These are phyloP conservation scores for Hippocampus guttulatus DNA, from an alignment of 2,113 vertebrate genomes.

Conservation along the genomic window DNA sequence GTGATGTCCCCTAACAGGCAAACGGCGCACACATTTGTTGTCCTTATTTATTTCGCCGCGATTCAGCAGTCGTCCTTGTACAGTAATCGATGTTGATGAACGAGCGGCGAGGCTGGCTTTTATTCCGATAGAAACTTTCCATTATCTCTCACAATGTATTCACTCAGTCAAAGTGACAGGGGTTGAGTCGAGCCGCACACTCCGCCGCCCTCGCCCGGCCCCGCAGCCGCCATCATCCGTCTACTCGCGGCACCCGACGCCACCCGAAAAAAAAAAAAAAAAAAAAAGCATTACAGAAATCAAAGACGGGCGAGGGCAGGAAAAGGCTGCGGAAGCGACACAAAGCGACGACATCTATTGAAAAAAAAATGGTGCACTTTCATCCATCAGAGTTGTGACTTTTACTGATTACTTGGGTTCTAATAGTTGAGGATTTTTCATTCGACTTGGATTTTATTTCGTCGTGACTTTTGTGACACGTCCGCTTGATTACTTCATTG, in stretches of 20 bases:
- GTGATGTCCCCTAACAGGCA: slow-evolving; percentile 63
- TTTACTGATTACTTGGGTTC: too few species aligned
- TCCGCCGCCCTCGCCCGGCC: slow-evolving; percentile 75
- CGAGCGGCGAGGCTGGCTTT: slow-evolving; percentile 86
- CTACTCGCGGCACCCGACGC: slow-evolving; percentile 15
- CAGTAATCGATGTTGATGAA: slow-evolving; percentile 92
- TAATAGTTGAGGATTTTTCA: too few species aligned
- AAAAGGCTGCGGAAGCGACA: slow-evolving; percentile 60
- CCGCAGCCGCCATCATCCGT: slow-evolving; percentile 69
- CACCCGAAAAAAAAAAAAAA: slow-evolving; percentile 25
- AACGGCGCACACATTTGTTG: slow-evolving; percentile 66
- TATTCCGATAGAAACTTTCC: slow-evolving; percentile 94
- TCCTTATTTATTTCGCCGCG: slow-evolving; percentile 63
- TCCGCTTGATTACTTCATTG: too few species aligned
- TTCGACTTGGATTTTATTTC: too few species aligned
- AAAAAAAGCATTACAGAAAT: neutral
- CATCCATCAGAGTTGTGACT: slow-evolving; percentile 41
- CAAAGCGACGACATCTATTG: slow-evolving; percentile 48
- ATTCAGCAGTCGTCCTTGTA: slow-evolving; percentile 62
- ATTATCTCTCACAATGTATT: slow-evolving; percentile 94
- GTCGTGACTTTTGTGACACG: too few species aligned
- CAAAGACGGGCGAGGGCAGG: slow-evolving; percentile 46
- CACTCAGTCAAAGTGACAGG: slow-evolving; percentile 96
- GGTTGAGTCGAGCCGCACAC: slow-evolving; percentile 76
- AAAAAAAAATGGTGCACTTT: slow-evolving; percentile 31